Conservation (phyloP, 92 coral and sea anemone species). For the Hydrozoanthus gracilis region DNA sequence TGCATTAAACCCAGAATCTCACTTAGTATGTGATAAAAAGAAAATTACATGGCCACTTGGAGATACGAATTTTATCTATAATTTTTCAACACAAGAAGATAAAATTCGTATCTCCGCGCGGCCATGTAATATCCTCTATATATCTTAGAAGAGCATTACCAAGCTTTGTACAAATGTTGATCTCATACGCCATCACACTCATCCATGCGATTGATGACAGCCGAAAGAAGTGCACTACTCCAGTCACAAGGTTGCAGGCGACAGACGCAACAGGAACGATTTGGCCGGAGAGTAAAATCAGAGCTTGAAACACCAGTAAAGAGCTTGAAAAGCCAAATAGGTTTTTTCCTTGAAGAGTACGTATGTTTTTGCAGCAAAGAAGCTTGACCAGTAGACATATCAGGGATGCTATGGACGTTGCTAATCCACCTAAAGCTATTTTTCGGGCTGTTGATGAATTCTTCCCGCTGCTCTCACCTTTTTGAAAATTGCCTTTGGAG, state of each 20-base stretch:
- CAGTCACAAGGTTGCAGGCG: neutral
- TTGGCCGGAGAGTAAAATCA: constrained; percentile 2
- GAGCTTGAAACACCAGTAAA: neutral
- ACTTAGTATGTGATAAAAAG: too few relatives aligned
- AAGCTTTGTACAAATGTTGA: neutral
- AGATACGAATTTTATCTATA: too few relatives aligned
- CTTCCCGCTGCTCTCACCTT: neutral
- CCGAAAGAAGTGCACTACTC: neutral
- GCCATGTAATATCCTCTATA: too few relatives aligned
- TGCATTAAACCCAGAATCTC: too few relatives aligned
- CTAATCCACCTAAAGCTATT: neutral
- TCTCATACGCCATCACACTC: neutral
- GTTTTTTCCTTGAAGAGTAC: neutral
- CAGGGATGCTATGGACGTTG: neutral
- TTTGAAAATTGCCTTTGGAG: neutral
- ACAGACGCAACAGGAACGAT: neutral
- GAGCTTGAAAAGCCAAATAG: neutral
- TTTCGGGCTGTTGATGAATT: neutral
- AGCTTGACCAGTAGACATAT: neutral
- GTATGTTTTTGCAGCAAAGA: neutral
- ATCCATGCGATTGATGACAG: neutral
- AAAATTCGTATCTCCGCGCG: too few relatives aligned
- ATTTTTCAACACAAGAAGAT: too few relatives aligned
- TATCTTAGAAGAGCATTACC: neutral
- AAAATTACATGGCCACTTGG: too few relatives aligned